Base-by-base conservation (phyloP, 2,113 vertebrate genomes). In the Dasyprocta punctata region DNA sequence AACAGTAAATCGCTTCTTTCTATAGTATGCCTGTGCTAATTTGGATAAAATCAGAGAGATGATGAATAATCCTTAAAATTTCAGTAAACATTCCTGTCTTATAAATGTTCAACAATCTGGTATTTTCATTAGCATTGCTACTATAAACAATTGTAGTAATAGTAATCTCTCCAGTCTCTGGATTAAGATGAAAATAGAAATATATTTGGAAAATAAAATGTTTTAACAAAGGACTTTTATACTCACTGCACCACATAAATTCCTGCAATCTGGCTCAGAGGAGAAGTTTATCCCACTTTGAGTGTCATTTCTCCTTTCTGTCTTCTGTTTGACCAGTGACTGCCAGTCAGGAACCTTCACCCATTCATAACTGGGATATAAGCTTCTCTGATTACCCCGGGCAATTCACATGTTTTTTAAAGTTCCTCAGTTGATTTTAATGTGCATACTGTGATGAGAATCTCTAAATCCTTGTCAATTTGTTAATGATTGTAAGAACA, bases 171-270 rank as follows among this genome's bases (percentile, higher is more conserved):
- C 4, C 82, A 83, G 36, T 44, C 38, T 84, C n/a, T 75, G n/a
- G 24, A 81, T 86, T 20, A 93, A 89, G 16, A 56, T 93, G 36
- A 90, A 49, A 93, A 96, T 26, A 71, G 5, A 41, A 89, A 69
- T 58, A 81, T 69, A 88, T 75, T 69, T 82, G 36, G 28, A 82
- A 92, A 96, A 85, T 78, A 61, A 77, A 89, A 85, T 47, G 89
- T 77, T 71, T 97, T 87, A 65, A 30, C 36, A 83, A 81, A 89
- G 19, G 1, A 12, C 28, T 95, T 95, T 84, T 80, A 86, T 1
- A 52, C 47, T 41, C 33, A 54, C 33, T 95, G 11, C 5, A 41
- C 67, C 58, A 91, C 41, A 61, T 4, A 86, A 86, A 54, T 73
- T 44, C 4, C 44, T 75, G 26, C 2, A 63, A 83, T n/a, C 26